A percentile compares a stretch with the other conserved stretches of the same genome.
Conservation (phyloP, 1,140 invertebrate species). For the Mamestra configurata region DNA sequence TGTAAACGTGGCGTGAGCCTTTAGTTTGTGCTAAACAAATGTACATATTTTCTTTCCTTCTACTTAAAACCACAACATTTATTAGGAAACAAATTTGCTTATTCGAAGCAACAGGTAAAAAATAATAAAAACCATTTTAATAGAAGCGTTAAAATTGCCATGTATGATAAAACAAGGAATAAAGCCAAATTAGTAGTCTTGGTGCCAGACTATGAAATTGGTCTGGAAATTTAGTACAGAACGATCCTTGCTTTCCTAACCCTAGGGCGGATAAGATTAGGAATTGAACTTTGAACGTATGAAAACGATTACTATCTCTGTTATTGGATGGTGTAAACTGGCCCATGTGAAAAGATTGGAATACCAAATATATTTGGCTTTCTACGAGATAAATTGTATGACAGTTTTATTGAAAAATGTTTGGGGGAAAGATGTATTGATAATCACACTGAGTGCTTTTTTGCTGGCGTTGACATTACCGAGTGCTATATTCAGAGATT, state of each 20-base stretch:
- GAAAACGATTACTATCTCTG: constrained; percentile 37
- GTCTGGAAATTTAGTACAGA: constrained; percentile 4
- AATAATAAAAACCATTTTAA: not conserved
- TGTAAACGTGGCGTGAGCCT: too few relatives aligned
- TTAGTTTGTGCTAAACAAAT: too few relatives aligned
- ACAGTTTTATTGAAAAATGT: constrained; percentile 21
- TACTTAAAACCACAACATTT: too few relatives aligned
- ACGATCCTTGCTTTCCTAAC: constrained; percentile 18
- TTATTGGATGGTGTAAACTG: constrained; percentile 26
- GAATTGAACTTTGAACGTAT: constrained; percentile 42
- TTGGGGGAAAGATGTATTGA: constrained; percentile 13
- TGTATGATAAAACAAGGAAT: not conserved
- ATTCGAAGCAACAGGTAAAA: not conserved
- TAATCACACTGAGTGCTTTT: constrained; percentile 32
- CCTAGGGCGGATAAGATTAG: constrained; percentile 29
- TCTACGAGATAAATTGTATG: constrained; percentile 15
- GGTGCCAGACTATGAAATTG: not conserved
- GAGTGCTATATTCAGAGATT: not conserved
- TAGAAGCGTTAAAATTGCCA: not conserved
- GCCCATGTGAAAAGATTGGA: constrained; percentile 28
- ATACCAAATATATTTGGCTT: not conserved
- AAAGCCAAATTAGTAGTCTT: constrained; percentile 28
- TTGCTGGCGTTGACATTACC: not conserved
- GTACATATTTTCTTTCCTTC: too few relatives aligned
- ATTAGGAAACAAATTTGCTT: too few relatives aligned